These are phyloP conservation scores for Troides oblongomaculatus DNA, from an alignment of 2,888 invertebrate species.

Conservation along the genomic window DNA sequence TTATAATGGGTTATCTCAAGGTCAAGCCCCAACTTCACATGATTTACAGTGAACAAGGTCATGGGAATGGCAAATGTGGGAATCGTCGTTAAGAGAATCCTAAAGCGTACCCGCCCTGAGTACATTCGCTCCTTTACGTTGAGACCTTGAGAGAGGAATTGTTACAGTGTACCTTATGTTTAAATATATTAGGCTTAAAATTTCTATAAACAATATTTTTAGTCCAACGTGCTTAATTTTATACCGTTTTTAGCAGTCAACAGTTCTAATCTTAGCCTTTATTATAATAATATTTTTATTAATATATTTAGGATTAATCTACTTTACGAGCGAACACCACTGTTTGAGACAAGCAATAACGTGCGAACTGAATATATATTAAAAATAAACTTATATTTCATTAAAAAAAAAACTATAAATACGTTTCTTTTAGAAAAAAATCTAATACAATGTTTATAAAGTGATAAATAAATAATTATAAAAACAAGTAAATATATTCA, in stretches of 20 bases:
- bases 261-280: neutral
- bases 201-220: constrained; percentile 6
- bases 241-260: neutral
- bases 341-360: constrained; percentile 15
- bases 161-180: neutral
- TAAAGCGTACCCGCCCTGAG: too few relatives aligned
- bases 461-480: constrained; percentile 3
- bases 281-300: neutral
- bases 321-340: neutral
- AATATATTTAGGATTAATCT: neutral
- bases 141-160: too few relatives aligned
- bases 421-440: neutral
- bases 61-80: too few relatives aligned
- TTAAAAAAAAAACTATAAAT: constrained; percentile 1
- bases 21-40: too few relatives aligned
- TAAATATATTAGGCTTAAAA: constrained; percentile 12
- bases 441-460: neutral
- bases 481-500: constrained; percentile 15
- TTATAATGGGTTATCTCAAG: too few relatives aligned
- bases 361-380: constrained; percentile 21
- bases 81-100: too few relatives aligned
- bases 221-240: constrained; percentile 15
- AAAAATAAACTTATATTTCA: constrained; percentile 5
- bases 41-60: too few relatives aligned
- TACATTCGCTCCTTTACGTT: too few relatives aligned